Conservation (phyloP, 2,888 invertebrate species). For the Pegoplata infirma region DNA sequence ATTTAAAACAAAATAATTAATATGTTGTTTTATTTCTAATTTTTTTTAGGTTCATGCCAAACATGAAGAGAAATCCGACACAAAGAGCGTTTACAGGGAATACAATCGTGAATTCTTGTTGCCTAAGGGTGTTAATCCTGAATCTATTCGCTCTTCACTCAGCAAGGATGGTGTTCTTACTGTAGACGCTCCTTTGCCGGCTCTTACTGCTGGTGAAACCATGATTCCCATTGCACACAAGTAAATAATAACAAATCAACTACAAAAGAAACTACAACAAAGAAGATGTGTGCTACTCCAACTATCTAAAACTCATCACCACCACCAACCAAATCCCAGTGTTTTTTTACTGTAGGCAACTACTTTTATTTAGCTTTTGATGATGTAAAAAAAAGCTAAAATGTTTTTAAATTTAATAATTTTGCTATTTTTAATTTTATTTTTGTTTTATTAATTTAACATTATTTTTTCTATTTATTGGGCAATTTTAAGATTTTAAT, state of each 20-base stretch:
- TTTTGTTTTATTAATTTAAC: conserved; percentile 25
- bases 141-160: conserved; percentile 95
- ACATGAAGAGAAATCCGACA: conserved; percentile 98
- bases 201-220: conserved; percentile 79
- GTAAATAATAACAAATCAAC: conserved; percentile 62
- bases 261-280: conserved; percentile 15
- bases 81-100: conserved; percentile 97
- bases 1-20: neutral
- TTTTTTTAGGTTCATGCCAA: conserved; percentile 93
- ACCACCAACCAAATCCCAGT: conserved; percentile 23
- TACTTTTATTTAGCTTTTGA: conserved; percentile 5
- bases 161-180: conserved; percentile 98
- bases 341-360: conserved; percentile 12
- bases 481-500: conserved; percentile 29
- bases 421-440: conserved; percentile 35
- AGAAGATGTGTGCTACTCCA: conserved; percentile 29
- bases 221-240: conserved; percentile 78
- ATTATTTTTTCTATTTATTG: conserved; percentile 42
- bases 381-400: conserved; percentile 11
- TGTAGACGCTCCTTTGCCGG: conserved; percentile 97
- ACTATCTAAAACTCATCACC: conserved; percentile 34
- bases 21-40: conserved; percentile 25
- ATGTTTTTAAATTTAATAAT: conserved; percentile 25
- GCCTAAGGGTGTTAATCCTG: conserved; percentile 97
- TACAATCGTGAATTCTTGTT: conserved; percentile 98